These are phyloP conservation scores for Saturnia japonica DNA, from an alignment of 2,888 invertebrate species.

Conservation along the genomic window DNA sequence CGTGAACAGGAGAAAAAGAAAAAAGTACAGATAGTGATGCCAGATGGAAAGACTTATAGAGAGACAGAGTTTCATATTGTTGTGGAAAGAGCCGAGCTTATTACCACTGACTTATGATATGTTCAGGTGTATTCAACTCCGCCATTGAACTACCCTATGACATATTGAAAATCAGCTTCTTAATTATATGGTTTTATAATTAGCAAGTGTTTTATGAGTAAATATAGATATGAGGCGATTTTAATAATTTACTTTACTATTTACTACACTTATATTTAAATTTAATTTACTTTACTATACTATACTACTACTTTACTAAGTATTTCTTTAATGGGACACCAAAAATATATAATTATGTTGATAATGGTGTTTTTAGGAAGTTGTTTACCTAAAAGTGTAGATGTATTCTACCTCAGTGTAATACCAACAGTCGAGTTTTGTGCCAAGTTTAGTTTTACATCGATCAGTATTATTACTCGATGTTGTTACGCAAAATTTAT, in stretches of 20 bases:
- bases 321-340: not conserved
- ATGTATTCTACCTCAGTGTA: slow-evolving; percentile 53
- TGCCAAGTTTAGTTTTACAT: slow-evolving; percentile 60
- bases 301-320: too few relatives aligned
- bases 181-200: not conserved
- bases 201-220: not conserved
- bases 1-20: slow-evolving; percentile 81
- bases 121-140: not conserved
- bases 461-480: slow-evolving; percentile 59
- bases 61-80: slow-evolving; percentile 94
- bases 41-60: slow-evolving; percentile 90
- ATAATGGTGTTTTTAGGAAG: not conserved
- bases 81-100: slow-evolving; percentile 90
- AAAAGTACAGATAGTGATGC: slow-evolving; percentile 87
- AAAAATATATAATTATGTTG: not conserved
- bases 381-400: not conserved
- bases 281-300: too few relatives aligned
- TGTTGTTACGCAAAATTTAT: slow-evolving; percentile 24
- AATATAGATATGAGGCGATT: not conserved
- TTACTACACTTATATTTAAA: too few relatives aligned
- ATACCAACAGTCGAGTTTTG: slow-evolving; percentile 42
- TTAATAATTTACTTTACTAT: not conserved
- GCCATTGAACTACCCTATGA: not conserved
- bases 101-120: slow-evolving; percentile 88
- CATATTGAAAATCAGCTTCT: not conserved